phyloP scores from a whole-genome alignment of 2,113 vertebrate species.

The Onychostoma macrolepis region DNA sequence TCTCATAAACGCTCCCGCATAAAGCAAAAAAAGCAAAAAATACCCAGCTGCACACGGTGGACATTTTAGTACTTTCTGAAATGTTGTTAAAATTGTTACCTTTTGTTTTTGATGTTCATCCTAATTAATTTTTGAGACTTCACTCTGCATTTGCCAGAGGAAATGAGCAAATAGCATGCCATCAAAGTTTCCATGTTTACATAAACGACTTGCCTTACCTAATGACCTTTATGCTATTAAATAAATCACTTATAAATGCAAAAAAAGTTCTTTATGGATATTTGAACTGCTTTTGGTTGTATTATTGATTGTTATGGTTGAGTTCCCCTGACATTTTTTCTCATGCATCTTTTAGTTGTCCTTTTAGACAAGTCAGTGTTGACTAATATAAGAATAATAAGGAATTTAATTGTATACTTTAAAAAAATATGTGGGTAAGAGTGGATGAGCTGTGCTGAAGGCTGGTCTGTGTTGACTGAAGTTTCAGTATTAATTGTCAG shows the following conservation, averaged over 20 bases:
- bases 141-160: not conserved
- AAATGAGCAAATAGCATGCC: not conserved
- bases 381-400: slow-evolving; percentile 34
- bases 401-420: slow-evolving; percentile 48
- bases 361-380: not conserved
- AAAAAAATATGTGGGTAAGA: slow-evolving; percentile 33
- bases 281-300: not conserved
- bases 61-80: not conserved
- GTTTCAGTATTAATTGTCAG: slow-evolving; percentile 78
- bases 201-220: not conserved
- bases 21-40: slow-evolving; percentile 7
- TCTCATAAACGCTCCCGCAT: slow-evolving; percentile 44
- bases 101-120: not conserved
- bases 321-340: not conserved
- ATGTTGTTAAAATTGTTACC: not conserved
- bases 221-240: slow-evolving; percentile 13
- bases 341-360: not conserved
- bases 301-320: not conserved
- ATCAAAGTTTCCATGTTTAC: slow-evolving; percentile 32
- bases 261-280: not conserved
- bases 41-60: slow-evolving; percentile 34
- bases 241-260: slow-evolving; percentile 12
- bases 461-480: slow-evolving; percentile 60
- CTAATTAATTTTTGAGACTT: not conserved
- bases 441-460: slow-evolving; percentile 33